Evolutionary conservation across 2,888 invertebrate genomes (phyloP), one percentile per base, ranked within the genome.

Genomic region (Sceliomorpha sp.): DNA sequence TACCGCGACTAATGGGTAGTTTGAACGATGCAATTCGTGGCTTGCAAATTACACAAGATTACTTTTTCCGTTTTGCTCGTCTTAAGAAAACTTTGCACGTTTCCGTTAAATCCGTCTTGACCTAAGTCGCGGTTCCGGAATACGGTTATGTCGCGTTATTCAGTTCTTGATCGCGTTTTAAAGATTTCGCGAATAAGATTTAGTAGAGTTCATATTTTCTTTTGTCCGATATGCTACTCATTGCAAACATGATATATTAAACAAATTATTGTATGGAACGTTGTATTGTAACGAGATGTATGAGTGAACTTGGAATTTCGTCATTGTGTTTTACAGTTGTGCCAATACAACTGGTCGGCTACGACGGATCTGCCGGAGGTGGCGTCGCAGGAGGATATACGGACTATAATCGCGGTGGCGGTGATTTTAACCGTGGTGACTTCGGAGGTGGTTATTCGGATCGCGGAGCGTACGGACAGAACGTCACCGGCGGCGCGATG

Each of bases 361-460:
- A 85, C 76, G 82, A 82, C 75, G 83, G 84, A 72, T 75, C 80
- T 69, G 77, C 81, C 64, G 78, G 79, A 73, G 85, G 86, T 70
- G 86, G 84, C 48, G 85, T 82, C 42, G 81, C 81, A 58, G 81
- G 84, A 45, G 88, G 88, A 37, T 88, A 88, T 74, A 78, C 80
- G 32, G 88, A 88, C 70, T 88, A 88, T 67, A 86, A 86, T 70
- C 82, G 85, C 24, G 85, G 86, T 9, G 86, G 81, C 53, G 87
- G 86, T 9, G 88, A 87, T 71, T 88, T 86, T 74, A 83, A 81
- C 59, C 82, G 88, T 47, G 80, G 80, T 20, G 87, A 86, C 70
- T 87, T 86, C 29, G 81, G 84, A n/a, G 80, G 85, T 27, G 87
- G 88, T 12, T 87, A 87, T 66, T 81, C 80, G 12, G 88, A 87